These are phyloP conservation scores for Branchinecta sandiegonensis DNA, from an alignment of 2,888 invertebrate genomes.

Conservation along the genomic window DNA sequence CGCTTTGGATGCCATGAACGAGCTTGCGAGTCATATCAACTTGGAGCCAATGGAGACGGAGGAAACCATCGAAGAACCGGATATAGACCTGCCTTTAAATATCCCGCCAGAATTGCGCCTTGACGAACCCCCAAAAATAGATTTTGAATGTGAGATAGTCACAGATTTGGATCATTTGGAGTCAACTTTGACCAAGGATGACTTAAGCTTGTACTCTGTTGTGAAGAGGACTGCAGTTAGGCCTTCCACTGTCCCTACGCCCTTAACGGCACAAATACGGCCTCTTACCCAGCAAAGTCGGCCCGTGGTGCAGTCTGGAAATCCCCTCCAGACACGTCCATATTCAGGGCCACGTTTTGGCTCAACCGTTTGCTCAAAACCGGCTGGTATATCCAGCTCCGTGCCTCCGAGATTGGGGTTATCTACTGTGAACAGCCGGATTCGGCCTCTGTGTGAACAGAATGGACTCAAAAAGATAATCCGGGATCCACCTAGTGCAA, in stretches of 20 bases:
- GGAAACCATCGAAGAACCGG: slow-evolving; percentile 1
- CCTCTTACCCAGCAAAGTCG: too few species aligned
- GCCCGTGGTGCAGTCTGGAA: too few species aligned
- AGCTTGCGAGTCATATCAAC: background rate
- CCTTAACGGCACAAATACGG: background rate
- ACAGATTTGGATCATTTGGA: slow-evolving; percentile 8
- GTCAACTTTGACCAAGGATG: background rate
- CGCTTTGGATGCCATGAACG: background rate
- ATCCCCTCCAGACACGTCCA: too few species aligned
- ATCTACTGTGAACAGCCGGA: too few species aligned
- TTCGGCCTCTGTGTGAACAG: too few species aligned
- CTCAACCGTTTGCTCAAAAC: too few species aligned
- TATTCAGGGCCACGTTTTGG: too few species aligned
- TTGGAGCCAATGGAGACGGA: background rate
- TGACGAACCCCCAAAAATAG: background rate
- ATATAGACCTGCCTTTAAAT: slow-evolving; percentile 10
- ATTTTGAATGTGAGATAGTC: background rate
- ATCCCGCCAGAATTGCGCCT: slow-evolving; percentile 9
- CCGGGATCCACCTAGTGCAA: too few species aligned
- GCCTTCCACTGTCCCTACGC: background rate
- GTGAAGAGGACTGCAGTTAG: background rate
- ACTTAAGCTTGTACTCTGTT: background rate
- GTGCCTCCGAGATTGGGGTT: too few species aligned
- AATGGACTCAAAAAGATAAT: too few species aligned
- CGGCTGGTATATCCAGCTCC: too few species aligned